These are phyloP conservation scores for Lepidostoma basale DNA, from an alignment of 1,140 invertebrate species.

Conservation along the genomic window DNA sequence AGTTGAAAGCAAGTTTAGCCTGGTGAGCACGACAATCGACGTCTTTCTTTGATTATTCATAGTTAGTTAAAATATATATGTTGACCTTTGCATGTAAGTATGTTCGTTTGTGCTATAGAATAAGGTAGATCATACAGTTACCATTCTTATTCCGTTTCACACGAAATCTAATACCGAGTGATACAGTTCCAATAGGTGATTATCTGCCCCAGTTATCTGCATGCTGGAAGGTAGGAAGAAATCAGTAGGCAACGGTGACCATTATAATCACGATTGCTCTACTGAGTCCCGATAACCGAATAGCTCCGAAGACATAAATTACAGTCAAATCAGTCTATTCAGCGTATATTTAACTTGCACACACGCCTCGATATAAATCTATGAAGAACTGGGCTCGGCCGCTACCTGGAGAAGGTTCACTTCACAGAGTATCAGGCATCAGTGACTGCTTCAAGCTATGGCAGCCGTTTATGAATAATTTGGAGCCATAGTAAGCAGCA, in stretches of 20 bases:
- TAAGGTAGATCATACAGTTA: too few relatives aligned
- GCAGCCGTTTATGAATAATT: constrained; percentile 8
- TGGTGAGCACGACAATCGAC: too few relatives aligned
- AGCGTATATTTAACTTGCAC: constrained; percentile 10
- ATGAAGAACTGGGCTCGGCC: background rate
- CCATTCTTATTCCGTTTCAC: too few relatives aligned
- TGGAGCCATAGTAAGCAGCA: background rate
- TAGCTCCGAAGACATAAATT: background rate
- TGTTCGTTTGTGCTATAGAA: too few relatives aligned
- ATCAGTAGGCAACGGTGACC: constrained; percentile 2
- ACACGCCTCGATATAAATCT: constrained; percentile 7
- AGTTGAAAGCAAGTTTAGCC: too few relatives aligned
- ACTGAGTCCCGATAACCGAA: constrained; percentile 9
- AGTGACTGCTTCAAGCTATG: constrained; percentile 3
- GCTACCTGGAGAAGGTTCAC: background rate
- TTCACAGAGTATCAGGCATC: background rate
- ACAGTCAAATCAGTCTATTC: constrained; percentile 11
- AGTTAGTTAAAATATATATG: too few relatives aligned
- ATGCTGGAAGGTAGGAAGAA: too few relatives aligned
- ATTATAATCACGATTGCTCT: constrained; percentile 3
- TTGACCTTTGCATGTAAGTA: too few relatives aligned
- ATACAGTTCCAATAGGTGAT: too few relatives aligned
- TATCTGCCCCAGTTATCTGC: too few relatives aligned
- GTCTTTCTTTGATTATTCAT: too few relatives aligned
- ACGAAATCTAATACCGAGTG: too few relatives aligned